Percentiles rank a stretch among this genome's conserved stretches.
Evolutionary conservation across 2,888 invertebrate species (phyloP).

Genomic region (Bembecia ichneumoniformis): DNA sequence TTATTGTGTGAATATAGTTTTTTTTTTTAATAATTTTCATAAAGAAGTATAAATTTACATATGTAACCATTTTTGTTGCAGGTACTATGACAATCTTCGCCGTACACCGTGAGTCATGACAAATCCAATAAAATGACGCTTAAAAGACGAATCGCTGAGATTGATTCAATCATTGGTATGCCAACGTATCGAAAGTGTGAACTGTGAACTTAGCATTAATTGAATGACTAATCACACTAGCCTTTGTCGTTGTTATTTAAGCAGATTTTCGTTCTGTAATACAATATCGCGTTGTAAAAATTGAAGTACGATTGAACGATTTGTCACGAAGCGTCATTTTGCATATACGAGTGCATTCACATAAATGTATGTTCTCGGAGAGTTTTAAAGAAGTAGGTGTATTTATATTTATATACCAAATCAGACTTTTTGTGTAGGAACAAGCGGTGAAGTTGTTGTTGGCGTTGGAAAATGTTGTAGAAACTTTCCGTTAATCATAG

Average conservation of each 20-base stretch:
- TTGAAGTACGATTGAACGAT: conserved; percentile 14
- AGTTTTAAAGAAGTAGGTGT: not conserved
- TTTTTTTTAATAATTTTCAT: too few relatives aligned
- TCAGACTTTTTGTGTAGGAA: not conserved
- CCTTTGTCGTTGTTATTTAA: too few relatives aligned
- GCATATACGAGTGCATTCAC: conserved; percentile 10
- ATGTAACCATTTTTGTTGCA: conserved; percentile 27
- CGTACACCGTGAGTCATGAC: conserved; percentile 57
- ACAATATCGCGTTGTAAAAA: not conserved
- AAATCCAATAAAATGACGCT: conserved; percentile 36
- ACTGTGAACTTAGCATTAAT: too few relatives aligned
- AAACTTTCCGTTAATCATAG: not conserved
- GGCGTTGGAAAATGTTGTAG: not conserved
- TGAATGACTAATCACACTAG: too few relatives aligned
- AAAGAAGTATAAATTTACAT: too few relatives aligned
- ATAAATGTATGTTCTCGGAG: not conserved
- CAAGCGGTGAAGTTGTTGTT: not conserved
- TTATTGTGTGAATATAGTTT: too few relatives aligned
- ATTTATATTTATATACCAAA: not conserved
- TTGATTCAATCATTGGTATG: not conserved
- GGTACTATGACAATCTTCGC: conserved; percentile 61
- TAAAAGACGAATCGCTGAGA: conserved; percentile 29
- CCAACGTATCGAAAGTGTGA: too few relatives aligned
- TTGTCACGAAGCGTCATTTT: conserved; percentile 29
- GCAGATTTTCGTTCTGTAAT: too few relatives aligned